Base-by-base conservation (phyloP, 2,888 invertebrate species). In the Smittia aterrima region DNA sequence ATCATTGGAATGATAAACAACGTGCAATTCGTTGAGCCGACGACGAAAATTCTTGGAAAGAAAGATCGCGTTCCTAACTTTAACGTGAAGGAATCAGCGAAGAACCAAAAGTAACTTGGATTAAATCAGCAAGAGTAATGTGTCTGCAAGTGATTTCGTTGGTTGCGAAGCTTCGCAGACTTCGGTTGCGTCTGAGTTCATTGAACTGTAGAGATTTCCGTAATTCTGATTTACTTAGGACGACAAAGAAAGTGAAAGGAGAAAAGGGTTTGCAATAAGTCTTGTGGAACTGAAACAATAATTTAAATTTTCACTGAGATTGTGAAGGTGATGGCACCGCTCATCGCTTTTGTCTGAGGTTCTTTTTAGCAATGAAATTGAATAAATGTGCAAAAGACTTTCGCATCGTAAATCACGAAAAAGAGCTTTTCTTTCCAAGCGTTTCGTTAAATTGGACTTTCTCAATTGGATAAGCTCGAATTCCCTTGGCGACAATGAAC, bases 21-120 rank as follows among this genome's bases (percentile, higher is more conserved):
- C 6, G 78, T 81, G 3, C 81, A 81, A 75, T 78, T 80, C 24
- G 80, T 81, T 47, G 82, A 83, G 38, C 78, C 79, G 7, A 80
- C 83, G 0, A 79, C 79, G 13, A 80, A 79, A 73, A 82, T 82
- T 73, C 76, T 83, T 62, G 82, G 80, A 2, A 79, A 81, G 75
- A 82, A 80, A 24, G 81, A 82, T 78, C 80, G 83, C 0, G 78
- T 83, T 54, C 83, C 83, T 3, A 83, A 83, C 27, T 83, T 83
- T 62, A 83, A 83, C 77, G 78, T 83, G n/a, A 82, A 80, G 74
- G 82, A 83, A 71, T 79, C 81, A 0, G 79, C 79, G 0, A 83
- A 82, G 78, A 67, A 47, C 16, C 66, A 25, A 75, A 75, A 67
- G 47, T 47, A 47, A n/a, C 11, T 47, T 6, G 32, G 32, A 32